Evolutionary conservation across 2,888 invertebrate species (phyloP), one percentile per base, ranked within the genome.

Genomic region (Spatulosminthurus flaviceps): DNA sequence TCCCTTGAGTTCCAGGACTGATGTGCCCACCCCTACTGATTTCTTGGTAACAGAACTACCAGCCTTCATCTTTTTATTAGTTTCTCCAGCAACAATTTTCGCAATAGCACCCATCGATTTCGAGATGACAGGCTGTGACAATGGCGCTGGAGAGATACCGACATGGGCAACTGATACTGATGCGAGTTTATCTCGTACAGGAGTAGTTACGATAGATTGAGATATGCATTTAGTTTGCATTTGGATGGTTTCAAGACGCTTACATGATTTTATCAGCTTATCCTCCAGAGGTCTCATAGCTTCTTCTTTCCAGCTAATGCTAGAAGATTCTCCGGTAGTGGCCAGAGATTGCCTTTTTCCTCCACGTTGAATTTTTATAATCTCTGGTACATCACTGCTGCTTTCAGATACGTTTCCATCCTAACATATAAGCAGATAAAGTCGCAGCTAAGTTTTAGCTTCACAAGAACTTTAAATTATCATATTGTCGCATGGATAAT

Each of bases 221-320:
- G 66, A 66, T 1, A 64, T 64, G 26, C 4, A 7, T 34, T 34
- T 9, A 34, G 9, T 9, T 34, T 34, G 5, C 34, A 34, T 7
- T 60, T 51, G 64, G n/a, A 74, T 28, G 34, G 13, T 60, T 74
- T 61, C 74, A 61, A 74, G 61, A 21, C 70, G 61, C 61, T 74
- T 74, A 26, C 28, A 74, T 41, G 70, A 34, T n/a, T 64, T 21
- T 28, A 28, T 51, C 24, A 61, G 11, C 34, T 74, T 74, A 1
- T 74, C 74, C 60, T 61, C 21, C 60, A 74, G 9, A 21, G 74
- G 64, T 21, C 28, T 51, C 74, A 74, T 74, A 21, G 74, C 74
- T 34, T 74, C 60, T 21, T 26, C 34, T 22, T 74, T 74, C 74
- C 74, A 74, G 60, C 34, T 60, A 0, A 61, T 74, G 1, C 21